Percentiles rank a stretch among this genome's conserved stretches.
These are phyloP conservation scores for Coluber constrictor DNA, from an alignment of 2,797 vertebrate genomes.

Conservation along the genomic window DNA sequence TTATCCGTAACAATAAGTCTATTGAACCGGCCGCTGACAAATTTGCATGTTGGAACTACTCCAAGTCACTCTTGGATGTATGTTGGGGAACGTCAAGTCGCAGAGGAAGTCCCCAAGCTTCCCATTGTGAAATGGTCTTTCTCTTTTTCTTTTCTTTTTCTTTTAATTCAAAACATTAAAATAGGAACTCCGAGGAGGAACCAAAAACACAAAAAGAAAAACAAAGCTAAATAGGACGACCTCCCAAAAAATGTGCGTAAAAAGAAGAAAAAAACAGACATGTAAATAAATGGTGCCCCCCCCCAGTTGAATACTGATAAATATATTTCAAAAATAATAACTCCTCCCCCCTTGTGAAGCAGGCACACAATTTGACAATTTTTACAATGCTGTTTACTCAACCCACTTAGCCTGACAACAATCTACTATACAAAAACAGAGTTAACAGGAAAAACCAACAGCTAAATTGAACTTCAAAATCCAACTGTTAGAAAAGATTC, in stretches of 20 bases:
- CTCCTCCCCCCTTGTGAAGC: neutral
- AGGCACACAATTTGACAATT: neutral
- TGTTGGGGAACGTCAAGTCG: constrained; percentile 42
- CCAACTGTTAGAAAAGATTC: too few species aligned
- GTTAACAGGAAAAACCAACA: neutral
- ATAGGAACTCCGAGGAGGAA: neutral
- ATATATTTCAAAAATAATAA: neutral
- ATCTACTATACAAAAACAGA: neutral
- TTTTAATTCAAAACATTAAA: neutral
- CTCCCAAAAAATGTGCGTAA: too few species aligned
- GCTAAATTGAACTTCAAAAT: too few species aligned
- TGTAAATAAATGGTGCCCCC: too few species aligned
- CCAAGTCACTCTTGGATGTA: constrained; percentile 32
- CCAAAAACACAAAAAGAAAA: too few species aligned
- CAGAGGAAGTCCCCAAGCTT: constrained; percentile 2
- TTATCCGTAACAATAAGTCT: constrained; percentile 63
- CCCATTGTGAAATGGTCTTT: neutral
- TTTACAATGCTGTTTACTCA: neutral
- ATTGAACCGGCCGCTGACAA: constrained; percentile 61
- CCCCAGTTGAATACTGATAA: too few species aligned
- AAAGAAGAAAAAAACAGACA: too few species aligned
- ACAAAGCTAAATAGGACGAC: too few species aligned
- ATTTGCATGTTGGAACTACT: constrained; percentile 53
- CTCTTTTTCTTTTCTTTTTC: neutral
- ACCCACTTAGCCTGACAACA: neutral